These are phyloP conservation scores for Maccullochella peelii DNA, from an alignment of 2,113 vertebrate genomes.

Conservation along the genomic window DNA sequence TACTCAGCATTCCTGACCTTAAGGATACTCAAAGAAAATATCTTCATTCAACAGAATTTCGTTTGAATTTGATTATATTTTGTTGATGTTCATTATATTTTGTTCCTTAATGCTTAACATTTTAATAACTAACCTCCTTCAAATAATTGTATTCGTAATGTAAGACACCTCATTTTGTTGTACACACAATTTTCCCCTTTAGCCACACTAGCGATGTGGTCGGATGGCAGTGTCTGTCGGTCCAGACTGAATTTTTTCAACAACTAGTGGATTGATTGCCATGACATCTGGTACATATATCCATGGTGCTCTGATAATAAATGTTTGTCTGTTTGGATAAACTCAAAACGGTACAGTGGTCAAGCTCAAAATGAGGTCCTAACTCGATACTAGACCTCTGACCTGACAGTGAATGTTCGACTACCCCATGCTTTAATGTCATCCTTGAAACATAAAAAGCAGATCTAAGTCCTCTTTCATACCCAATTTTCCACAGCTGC, in stretches of 20 bases:
- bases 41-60: too few relatives aligned
- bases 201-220: not conserved
- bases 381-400: not conserved
- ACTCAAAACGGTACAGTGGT: not conserved
- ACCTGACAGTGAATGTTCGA: not conserved
- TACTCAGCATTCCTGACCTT: conserved; percentile 18
- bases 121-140: not conserved
- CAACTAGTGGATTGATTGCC: not conserved
- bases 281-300: not conserved
- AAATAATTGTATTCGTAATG: not conserved
- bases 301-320: not conserved
- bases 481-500: conserved; percentile 7
- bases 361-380: too few relatives aligned
- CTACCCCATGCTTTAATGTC: not conserved
- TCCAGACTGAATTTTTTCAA: not conserved
- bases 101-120: not conserved
- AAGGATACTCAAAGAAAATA: conserved; percentile 16
- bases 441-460: not conserved
- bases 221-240: not conserved
- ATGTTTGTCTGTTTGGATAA: not conserved
- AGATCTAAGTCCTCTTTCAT: not conserved
- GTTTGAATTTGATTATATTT: not conserved
- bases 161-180: not conserved
- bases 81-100: too few relatives aligned
- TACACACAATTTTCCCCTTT: not conserved